Conservation (phyloP, 2,888 invertebrate species). For the Beris chalybata region DNA sequence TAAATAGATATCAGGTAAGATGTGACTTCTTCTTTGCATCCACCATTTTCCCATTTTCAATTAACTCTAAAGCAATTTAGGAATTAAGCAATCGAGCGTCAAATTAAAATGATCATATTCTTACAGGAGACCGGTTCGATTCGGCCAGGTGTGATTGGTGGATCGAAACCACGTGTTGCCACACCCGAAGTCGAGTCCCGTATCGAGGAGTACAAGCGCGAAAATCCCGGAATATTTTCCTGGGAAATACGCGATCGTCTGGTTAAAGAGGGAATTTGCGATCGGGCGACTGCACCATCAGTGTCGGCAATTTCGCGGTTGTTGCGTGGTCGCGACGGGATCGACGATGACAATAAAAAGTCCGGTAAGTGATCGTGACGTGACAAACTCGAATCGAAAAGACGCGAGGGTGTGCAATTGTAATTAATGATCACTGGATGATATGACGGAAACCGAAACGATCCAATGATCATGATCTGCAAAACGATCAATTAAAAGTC, state of each 20-base stretch:
- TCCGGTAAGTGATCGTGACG: constrained; percentile 35
- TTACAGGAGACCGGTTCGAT: constrained; percentile 90
- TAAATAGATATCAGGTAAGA: constrained; percentile 81
- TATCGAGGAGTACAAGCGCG: constrained; percentile 87
- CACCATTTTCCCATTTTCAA: background rate
- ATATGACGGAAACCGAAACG: constrained; percentile 21
- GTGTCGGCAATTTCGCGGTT: constrained; percentile 82
- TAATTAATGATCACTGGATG: constrained; percentile 37
- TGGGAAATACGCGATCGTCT: constrained; percentile 93
- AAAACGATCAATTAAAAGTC: constrained; percentile 22
- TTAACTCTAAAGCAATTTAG: too few species aligned
- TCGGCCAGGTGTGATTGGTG: constrained; percentile 91
- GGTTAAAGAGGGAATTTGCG: constrained; percentile 72
- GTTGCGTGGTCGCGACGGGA: constrained; percentile 69
- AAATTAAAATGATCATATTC: background rate
- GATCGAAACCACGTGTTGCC: constrained; percentile 90
- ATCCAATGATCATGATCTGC: constrained; percentile 18
- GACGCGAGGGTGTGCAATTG: constrained; percentile 9
- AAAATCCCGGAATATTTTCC: constrained; percentile 91
- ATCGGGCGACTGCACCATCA: constrained; percentile 65
- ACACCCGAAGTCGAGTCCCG: constrained; percentile 90
- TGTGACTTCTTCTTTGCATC: background rate
- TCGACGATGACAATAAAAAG: constrained; percentile 44
- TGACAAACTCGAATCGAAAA: constrained; percentile 9
- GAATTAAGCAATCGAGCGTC: too few species aligned